phyloP scores from a whole-genome alignment of 2,888 invertebrate species.

The Metalampra italica region DNA sequence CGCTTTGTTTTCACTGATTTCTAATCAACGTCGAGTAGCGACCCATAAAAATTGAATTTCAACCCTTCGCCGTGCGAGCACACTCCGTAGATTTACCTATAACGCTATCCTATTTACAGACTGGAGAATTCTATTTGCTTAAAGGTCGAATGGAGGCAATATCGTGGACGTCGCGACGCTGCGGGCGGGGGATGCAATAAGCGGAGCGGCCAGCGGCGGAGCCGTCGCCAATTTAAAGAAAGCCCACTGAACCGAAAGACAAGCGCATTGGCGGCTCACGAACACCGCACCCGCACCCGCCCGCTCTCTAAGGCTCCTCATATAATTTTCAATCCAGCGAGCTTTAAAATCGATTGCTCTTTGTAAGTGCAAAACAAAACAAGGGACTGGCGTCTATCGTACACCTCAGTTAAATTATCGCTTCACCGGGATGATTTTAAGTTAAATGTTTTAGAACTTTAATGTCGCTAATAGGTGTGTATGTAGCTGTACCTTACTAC shows the following conservation, averaged over 20 bases:
- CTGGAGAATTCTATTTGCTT: conserved; percentile 75
- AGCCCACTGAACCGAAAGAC: conserved; percentile 80
- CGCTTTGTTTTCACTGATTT: neutral
- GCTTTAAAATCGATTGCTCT: conserved; percentile 77
- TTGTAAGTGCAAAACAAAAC: conserved; percentile 72
- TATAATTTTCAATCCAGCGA: conserved; percentile 79
- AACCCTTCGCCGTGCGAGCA: conserved; percentile 50
- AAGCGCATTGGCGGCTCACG: conserved; percentile 78
- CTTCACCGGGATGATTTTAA: conserved; percentile 43
- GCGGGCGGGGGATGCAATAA: conserved; percentile 75
- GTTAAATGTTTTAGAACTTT: conserved; percentile 13
- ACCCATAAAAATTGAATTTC: conserved; percentile 61
- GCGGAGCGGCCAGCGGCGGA: conserved; percentile 68
- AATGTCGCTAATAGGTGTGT: too few relatives aligned
- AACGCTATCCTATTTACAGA: conserved; percentile 69
- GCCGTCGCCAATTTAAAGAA: conserved; percentile 80
- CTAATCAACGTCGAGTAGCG: conserved; percentile 37
- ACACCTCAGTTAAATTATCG: conserved; percentile 52
- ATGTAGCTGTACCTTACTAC: too few relatives aligned
- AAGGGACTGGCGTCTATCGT: conserved; percentile 41
- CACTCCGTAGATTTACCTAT: conserved; percentile 62
- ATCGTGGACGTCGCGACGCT: conserved; percentile 72
- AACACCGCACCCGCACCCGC: conserved; percentile 58
- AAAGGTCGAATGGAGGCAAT: conserved; percentile 76
- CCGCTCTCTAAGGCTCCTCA: conserved; percentile 68